Evolutionary conservation across 2,113 vertebrate genomes (phyloP), one percentile per base, ranked within the genome.

Genomic region (Aegithalos caudatus): DNA sequence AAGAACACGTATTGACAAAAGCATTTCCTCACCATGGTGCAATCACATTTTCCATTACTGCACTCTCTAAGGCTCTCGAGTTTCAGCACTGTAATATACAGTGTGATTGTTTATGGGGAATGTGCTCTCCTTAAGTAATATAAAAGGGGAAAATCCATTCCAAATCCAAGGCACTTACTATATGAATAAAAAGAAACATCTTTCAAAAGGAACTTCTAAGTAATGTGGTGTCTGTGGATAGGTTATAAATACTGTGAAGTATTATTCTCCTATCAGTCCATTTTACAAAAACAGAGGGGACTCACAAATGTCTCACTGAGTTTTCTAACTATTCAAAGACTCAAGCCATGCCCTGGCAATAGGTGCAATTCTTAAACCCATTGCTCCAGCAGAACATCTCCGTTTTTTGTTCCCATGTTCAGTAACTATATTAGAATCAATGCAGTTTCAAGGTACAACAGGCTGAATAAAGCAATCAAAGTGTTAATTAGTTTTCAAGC

Each of bases 41-140:
- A 95, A 97, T 97, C 94, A 85, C 74, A 84, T 95, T 97, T 97
- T 97, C 92, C 95, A 96, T 95, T 95, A 91, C 92, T 90, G 73
- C 89, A 74, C 58, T 95, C 91, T 95, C 81, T 50, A 85, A 90
- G 90, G 95, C 57, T 91, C 86, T 94, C n/a, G 5, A 37, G 40
- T 96, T 95, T 97, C 81, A 89, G 44, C 69, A 71, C 81, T 48
- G 50, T 57, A 88, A 92, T 79, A 77, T 45, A 88, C 24, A 42
- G 37, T 82, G 44, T 79, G 80, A 85, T 95, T 97, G 81, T 97
- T 94, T 96, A 90, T 90, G 67, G 66, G 53, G 56, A 66, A n/a
- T 80, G 47, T 86, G 47, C 40, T 48, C 90, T 96, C 66, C 61
- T 87, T 83, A 81, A 93, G 65, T 90, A 85, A 80, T 87, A 83